A percentile compares a stretch with the other conserved stretches of the same genome.
phyloP scores from a whole-genome alignment of 2,888 invertebrate genomes.

The Plagodis dolabraria region DNA sequence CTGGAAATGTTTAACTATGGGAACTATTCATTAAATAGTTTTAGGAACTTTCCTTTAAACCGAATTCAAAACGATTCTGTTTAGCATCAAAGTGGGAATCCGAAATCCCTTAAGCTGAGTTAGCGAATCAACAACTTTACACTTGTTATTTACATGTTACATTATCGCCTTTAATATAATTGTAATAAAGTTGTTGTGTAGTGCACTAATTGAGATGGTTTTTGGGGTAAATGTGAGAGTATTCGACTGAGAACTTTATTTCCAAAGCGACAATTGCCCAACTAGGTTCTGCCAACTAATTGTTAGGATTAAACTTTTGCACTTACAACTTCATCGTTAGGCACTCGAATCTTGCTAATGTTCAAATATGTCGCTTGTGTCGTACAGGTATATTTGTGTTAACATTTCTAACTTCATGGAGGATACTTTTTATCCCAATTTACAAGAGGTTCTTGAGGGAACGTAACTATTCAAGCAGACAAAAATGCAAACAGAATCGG shows the following conservation, averaged over 20 bases:
- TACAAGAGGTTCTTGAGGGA: no score
- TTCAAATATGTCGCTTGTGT: neutral
- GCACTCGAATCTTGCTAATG: constrained; percentile 51
- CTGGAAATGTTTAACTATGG: constrained; percentile 35
- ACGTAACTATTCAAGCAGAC: no score
- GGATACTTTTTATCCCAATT: no score
- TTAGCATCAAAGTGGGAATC: constrained; percentile 76
- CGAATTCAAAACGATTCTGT: constrained; percentile 70
- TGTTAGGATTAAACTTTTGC: constrained; percentile 72
- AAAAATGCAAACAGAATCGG: no score
- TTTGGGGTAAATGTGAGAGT: constrained; percentile 60
- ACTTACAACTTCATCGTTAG: constrained; percentile 51
- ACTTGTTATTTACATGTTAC: constrained; percentile 17
- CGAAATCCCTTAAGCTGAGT: constrained; percentile 78
- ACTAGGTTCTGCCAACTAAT: constrained; percentile 77
- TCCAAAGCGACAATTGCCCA: constrained; percentile 75
- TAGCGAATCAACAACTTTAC: constrained; percentile 56
- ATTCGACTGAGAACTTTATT: constrained; percentile 73
- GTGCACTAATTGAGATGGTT: constrained; percentile 42
- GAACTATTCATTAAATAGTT: constrained; percentile 66
- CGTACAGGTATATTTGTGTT: no score
- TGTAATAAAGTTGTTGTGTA: constrained; percentile 35
- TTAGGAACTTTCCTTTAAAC: constrained; percentile 65
- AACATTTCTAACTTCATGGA: no score
- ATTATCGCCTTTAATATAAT: constrained; percentile 38